Base-by-base conservation (phyloP, 2,113 vertebrate genomes). In the Rutilus rutilus region DNA sequence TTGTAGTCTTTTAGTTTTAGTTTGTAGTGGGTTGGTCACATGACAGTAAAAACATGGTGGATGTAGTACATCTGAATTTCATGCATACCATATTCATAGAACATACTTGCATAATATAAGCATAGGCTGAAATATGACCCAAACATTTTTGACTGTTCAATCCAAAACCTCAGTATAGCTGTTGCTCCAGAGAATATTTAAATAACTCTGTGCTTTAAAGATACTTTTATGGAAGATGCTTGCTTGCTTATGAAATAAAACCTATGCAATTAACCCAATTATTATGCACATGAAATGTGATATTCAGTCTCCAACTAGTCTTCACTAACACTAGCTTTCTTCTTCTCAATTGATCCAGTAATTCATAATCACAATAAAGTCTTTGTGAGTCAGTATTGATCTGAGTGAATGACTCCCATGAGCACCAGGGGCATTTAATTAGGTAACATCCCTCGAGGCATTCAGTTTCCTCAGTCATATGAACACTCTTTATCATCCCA, bases 351-450 rank as follows among this genome's bases (percentile, higher is more conserved):
- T 17, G 78, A 79, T 79, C 78, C 57, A 45, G 33, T 62, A 27
- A 79, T 45, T 79, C 30, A 79, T 50, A 52, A 45, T 65, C 36
- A 82, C 17, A 67, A 82, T 50, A 65, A 45, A 45, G 42, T 25
- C n/a, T 47, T 6, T 81, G 23, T 81, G 25, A 50, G 62, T n/a
- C 25, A 45, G 42, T 69, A 69, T 36, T 82, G 64, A 82, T 50
- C 45, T 23, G 62, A n/a, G 76, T 82, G 64, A 69, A 11, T 52
- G 39, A 45, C 27, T 82, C 64, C 80, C 80, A 82, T 30, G 64
- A 69, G 64, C 80, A 52, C 10, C 27, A 52, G 30, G 80, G 45
- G 5, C 64, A 36, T 82, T 82, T 71, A 50, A 71, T 82, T 69
- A 54, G 10, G 64, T n/a, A 50, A 23, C 77, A 82, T 71, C 45